Evolutionary conservation across 2,797 vertebrate species (phyloP), one percentile per base, ranked within the genome.

Genomic region (Distichodus sexfasciatus): DNA sequence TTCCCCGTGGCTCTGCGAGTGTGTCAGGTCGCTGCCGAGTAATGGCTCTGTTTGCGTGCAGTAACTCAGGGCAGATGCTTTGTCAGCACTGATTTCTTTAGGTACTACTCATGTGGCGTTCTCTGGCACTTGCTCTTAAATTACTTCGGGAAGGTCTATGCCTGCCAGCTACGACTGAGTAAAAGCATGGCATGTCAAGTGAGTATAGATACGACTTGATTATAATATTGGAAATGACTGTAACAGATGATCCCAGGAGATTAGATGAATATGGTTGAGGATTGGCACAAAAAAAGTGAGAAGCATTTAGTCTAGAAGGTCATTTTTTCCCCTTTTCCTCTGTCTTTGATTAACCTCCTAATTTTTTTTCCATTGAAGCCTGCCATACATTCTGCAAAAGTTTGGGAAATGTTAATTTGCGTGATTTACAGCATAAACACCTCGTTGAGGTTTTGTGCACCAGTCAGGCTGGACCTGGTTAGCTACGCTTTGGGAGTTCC

Each of bases 31-130:
- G 21, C 43, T 4, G 67, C 55, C 35, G 41, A 71, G 51, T 62
- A 74, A 75, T 66, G 58, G 73, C 67, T 63, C 58, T 67, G 46
- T 48, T 71, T 38, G 66, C 51, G 33, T 14, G 14, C 76, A 6
- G 55, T 87, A 88, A 87, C 83, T 17, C 79, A 23, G 72, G 72
- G 79, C 88, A 89, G 85, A 87, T 87, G 85, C 84, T 87, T 84
- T 83, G 87, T 90, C 87, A 84, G 80, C 82, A 75, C 72, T 71
- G 23, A 85, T 88, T 79, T 78, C 76, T 81, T 84, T 61, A 76
- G 74, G 76, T 76, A 69, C 47, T 17, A 69, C 71, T 85, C 82
- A 82, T 58, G 36, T 11, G 50, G 53, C 36, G 44, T 59, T 46
- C 66, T 71, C 71, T 64, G 77, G 53, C 73, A 76, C 33, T 76